Evolutionary conservation across 2,113 vertebrate species (phyloP).

Genomic region (Antechinus stuartii): DNA sequence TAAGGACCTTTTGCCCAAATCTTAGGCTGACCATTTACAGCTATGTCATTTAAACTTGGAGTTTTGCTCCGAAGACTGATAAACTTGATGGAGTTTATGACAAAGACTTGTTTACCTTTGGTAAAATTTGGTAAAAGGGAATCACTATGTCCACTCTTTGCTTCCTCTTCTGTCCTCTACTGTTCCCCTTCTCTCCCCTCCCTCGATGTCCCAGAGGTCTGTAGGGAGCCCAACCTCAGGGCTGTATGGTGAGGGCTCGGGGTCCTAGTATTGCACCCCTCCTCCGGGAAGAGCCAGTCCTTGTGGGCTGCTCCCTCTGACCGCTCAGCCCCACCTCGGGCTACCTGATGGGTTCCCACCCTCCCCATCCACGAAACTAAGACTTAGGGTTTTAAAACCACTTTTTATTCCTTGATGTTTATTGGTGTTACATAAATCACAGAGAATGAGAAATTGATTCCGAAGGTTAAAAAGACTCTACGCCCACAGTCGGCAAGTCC

Average conservation of each 20-base stretch:
- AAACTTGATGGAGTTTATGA: neutral
- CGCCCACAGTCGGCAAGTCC: neutral
- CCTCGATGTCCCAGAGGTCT: neutral
- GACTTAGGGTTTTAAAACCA: slow-evolving; percentile 50
- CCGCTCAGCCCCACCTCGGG: neutral
- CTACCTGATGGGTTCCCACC: neutral
- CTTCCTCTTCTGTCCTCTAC: neutral
- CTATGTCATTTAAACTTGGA: neutral
- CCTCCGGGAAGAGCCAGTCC: neutral
- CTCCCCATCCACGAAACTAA: slow-evolving; percentile 27
- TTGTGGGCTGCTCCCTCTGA: neutral
- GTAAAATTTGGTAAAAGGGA: neutral
- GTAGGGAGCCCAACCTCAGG: neutral
- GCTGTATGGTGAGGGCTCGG: neutral
- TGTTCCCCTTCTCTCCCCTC: neutral
- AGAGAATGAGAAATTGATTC: slow-evolving; percentile 29
- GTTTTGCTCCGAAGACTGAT: neutral
- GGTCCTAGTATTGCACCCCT: neutral
- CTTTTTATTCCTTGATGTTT: slow-evolving; percentile 80
- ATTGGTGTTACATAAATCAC: slow-evolving; percentile 71
- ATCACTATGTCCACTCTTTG: neutral
- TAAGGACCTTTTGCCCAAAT: neutral
- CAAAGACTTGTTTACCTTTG: neutral
- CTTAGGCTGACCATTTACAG: neutral
- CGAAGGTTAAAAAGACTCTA: slow-evolving; percentile 78